Base-by-base conservation (phyloP, 2,113 vertebrate species). In the Nanorana parkeri region DNA sequence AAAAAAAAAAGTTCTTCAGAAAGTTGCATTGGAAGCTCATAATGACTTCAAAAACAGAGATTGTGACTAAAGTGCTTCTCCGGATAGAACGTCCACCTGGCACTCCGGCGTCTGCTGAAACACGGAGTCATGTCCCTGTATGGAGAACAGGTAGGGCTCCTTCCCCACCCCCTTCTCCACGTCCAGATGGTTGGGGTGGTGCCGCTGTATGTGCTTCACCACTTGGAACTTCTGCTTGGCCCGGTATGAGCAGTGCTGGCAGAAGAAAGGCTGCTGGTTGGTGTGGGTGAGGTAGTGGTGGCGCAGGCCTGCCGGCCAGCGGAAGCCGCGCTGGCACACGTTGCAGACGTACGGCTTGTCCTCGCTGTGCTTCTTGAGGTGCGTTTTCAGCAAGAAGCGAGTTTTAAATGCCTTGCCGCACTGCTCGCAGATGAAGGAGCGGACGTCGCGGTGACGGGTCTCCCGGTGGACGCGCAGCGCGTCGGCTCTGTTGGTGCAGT, bases 371-470 rank as follows among this genome's bases (percentile, higher is more conserved):
- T 97, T 97, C 83, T 94, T 95, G 85, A 98, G 94, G 87, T 99
- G 98, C 10, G 96, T 99, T 86, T 96, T 96, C 73, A 99, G 94
- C 41, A 99, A 93, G 84, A 97, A 99, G 77, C 92, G 95, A 0
- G 97, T 99, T 88, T 99, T 99, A 91, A 99, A 99, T 84, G 95
- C 95, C 86, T 99, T 99, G 87, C 98, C 98, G 0, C 98, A 99
- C 85, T 98, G 96, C 84, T 99, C 97, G 0, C 98, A 99, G 90
- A 99, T 93, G 83, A 95, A 99, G 78, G 96, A 92, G 24, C 98
- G 96, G 0, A 86, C 82, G 1, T 98, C 95, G 1, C 92, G 93
- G 85, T 99, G 98, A 32, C 95, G 95, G 0, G 97, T 99, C 86
- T 95, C 95, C 15, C 91, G 90, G 88, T 99, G 98, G 21, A 95